phyloP scores from a whole-genome alignment of 2,113 vertebrate species.

The Scatophagus argus region DNA sequence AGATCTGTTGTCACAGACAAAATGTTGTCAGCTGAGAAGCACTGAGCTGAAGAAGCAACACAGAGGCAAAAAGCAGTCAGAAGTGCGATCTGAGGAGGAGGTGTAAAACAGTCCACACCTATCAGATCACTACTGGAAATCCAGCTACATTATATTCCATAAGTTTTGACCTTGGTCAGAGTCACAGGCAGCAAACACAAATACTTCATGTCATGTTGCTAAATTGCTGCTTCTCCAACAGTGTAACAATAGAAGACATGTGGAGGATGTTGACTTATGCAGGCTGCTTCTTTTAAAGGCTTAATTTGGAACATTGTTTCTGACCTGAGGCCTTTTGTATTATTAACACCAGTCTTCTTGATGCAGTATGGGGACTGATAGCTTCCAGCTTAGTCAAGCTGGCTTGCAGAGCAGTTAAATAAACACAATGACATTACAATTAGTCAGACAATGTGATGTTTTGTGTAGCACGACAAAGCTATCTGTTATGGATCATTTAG shows the following conservation, averaged over 20 bases:
- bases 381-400: conserved; percentile 49
- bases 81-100: conserved; percentile 12
- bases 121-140: conserved; percentile 31
- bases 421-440: conserved; percentile 58
- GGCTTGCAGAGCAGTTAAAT: conserved; percentile 43
- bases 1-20: background rate
- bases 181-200: conserved; percentile 13
- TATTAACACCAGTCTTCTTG: conserved; percentile 5
- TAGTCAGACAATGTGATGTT: conserved; percentile 17
- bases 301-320: conserved; percentile 39
- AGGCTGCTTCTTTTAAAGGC: conserved; percentile 22
- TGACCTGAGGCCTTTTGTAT: conserved; percentile 33
- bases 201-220: conserved; percentile 34
- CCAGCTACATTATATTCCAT: background rate
- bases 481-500: conserved; percentile 42
- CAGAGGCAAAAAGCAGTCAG: background rate
- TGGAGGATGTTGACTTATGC: conserved; percentile 9
- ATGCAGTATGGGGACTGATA: conserved; percentile 1
- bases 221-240: conserved; percentile 34
- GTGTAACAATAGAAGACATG: conserved; percentile 14
- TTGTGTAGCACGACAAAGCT: conserved; percentile 23
- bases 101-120: conserved; percentile 13
- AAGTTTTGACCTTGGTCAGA: conserved; percentile 31
- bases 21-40: conserved; percentile 4
- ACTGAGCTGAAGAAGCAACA: background rate